Conservation (phyloP, 2,888 invertebrate genomes). For the Dorcus parallelipipedus region DNA sequence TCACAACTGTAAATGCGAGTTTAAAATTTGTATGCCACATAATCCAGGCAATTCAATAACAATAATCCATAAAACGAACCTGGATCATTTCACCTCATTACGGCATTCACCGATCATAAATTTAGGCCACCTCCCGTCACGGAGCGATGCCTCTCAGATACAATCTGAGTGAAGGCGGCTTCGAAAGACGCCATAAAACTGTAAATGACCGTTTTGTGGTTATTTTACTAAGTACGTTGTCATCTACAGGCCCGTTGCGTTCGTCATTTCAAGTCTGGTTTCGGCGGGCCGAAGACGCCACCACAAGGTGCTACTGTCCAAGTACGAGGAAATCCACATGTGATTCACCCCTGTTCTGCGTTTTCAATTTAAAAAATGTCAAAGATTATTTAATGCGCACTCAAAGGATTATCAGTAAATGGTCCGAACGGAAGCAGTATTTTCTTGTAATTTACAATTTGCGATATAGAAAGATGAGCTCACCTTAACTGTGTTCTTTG, state of each 20-base stretch:
- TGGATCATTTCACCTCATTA: slow-evolving; percentile 31
- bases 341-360: no score
- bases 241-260: slow-evolving; percentile 44
- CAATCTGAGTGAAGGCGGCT: slow-evolving; percentile 40
- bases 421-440: no score
- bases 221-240: slow-evolving; percentile 48
- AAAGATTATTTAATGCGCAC: no score
- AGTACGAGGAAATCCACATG: neutral
- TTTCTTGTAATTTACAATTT: no score
- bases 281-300: slow-evolving; percentile 14
- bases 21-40: slow-evolving; percentile 8
- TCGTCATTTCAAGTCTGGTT: slow-evolving; percentile 39
- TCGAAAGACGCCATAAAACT: slow-evolving; percentile 43
- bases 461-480: no score
- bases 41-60: slow-evolving; percentile 19
- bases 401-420: no score
- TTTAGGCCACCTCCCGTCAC: slow-evolving; percentile 31
- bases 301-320: neutral
- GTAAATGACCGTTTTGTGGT: slow-evolving; percentile 47
- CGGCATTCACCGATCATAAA: slow-evolving; percentile 37
- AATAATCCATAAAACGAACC: slow-evolving; percentile 28
- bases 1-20: neutral
- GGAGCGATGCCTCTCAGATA: slow-evolving; percentile 31
- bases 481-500: neutral
- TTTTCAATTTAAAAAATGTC: no score